Conservation (phyloP, 2,797 vertebrate species). For the Falco biarmicus region DNA sequence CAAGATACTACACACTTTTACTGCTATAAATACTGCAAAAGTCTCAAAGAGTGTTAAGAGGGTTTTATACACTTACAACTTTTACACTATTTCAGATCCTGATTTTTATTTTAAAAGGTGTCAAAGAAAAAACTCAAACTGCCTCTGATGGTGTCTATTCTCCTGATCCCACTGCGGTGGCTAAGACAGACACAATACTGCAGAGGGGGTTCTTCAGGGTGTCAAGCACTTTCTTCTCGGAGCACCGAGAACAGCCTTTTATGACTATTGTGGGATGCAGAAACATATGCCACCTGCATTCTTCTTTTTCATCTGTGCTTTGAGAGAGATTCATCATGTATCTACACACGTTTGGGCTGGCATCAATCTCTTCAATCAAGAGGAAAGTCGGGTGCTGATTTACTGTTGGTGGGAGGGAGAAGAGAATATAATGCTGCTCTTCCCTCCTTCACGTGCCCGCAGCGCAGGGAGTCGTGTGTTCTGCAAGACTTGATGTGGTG, state of each 20-base stretch:
- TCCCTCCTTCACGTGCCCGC: background rate
- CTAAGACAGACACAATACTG: background rate
- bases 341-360: background rate
- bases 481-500: background rate
- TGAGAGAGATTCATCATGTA: background rate
- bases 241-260: background rate
- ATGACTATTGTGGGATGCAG: background rate
- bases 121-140: background rate
- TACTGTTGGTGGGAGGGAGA: background rate
- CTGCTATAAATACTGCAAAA: background rate
- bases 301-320: background rate
- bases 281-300: background rate
- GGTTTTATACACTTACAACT: background rate
- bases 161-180: background rate
- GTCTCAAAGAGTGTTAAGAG: background rate
- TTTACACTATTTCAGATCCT: background rate
- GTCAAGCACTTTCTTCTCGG: background rate
- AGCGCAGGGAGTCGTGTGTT: background rate
- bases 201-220: background rate
- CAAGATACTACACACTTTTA: background rate
- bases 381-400: background rate
- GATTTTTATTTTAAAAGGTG: background rate
- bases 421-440: background rate
- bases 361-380: background rate
- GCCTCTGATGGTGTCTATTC: background rate